Evolutionary conservation across 2,113 vertebrate species (phyloP), one percentile per base, ranked within the genome.

Genomic region (Pseudorectes ferrugineus): DNA sequence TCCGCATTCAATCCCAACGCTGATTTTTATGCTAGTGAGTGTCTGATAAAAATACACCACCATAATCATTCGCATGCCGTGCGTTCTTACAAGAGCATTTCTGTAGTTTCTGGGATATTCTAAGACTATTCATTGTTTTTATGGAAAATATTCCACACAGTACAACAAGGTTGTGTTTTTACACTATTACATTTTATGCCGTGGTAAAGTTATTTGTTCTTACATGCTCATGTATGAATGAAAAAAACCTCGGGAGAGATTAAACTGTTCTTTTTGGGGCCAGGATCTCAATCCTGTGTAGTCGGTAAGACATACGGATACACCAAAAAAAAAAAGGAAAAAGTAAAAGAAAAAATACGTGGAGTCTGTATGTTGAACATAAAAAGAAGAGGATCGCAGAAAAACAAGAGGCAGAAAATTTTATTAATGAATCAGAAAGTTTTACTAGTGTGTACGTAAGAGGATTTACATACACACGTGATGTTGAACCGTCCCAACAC

Each of bases 61-160:
- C 12, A 1, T 5, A 38, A 45, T 59, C 21, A 26, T 25, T 59
- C 1, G 0, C 12, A 5, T 17, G 28, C 29, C 14, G 4, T 0
- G 4, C 26, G 40, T 46, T 31, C 45, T 12, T 19, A 58, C 3
- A 1, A 3, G 54, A 63, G 14, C 4, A 11, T 6, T 54, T 21
- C 25, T 26, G 28, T 13, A 21, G 6, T 26, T 89, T 49, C 51
- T n/a, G 24, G 22, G 43, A 51, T n/a, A 66, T 21, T 68, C 38
- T 63, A 38, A 49, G 24, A 86, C 75, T 35, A 36, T 68, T 75
- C 12, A 24, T 4, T 46, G 17, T 9, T 73, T 80, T 51, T 22
- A 67, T 43, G 28, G 55, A 88, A 55, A 83, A 49, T 12, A 73
- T 58, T 68, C 54, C 58, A 24, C 7, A 12, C 33, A 35, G 12